Conservation (phyloP, 2,113 vertebrate genomes). For the Sinosuthora webbiana region DNA sequence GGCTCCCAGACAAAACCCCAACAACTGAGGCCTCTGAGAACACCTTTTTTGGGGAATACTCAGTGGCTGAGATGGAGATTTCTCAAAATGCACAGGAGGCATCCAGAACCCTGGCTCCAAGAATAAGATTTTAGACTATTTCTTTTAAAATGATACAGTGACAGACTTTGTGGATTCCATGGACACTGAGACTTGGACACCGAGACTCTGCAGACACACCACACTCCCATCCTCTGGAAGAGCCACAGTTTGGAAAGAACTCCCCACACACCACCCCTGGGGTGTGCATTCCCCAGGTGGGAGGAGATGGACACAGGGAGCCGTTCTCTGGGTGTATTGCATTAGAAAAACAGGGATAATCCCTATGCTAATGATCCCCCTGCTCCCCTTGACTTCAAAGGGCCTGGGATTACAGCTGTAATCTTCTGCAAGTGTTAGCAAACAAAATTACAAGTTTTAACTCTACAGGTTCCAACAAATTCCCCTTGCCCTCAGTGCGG, state of each 20-base stretch:
- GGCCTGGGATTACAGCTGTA: background rate
- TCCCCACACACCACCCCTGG: background rate
- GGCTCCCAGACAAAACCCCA: background rate
- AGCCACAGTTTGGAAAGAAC: background rate
- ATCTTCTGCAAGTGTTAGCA: conserved; percentile 47
- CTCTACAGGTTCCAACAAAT: conserved; percentile 53
- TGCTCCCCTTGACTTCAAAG: conserved; percentile 48
- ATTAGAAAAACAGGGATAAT: conserved; percentile 2
- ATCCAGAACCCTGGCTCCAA: background rate
- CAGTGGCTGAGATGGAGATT: accelerated
- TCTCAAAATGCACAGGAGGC: background rate
- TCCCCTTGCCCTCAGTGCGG: background rate
- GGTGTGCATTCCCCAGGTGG: accelerated
- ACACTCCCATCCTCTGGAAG: background rate
- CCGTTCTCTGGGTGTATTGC: background rate
- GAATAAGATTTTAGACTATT: background rate
- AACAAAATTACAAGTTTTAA: conserved; percentile 61
- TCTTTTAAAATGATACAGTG: background rate
- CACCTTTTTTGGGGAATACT: background rate
- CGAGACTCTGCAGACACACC: background rate
- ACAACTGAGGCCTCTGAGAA: background rate
- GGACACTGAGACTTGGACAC: background rate
- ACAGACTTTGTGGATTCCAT: too few species aligned
- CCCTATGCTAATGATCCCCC: conserved; percentile 31
- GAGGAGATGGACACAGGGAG: background rate